phyloP scores from a whole-genome alignment of 2,797 vertebrate species.

The Alauda arvensis region DNA sequence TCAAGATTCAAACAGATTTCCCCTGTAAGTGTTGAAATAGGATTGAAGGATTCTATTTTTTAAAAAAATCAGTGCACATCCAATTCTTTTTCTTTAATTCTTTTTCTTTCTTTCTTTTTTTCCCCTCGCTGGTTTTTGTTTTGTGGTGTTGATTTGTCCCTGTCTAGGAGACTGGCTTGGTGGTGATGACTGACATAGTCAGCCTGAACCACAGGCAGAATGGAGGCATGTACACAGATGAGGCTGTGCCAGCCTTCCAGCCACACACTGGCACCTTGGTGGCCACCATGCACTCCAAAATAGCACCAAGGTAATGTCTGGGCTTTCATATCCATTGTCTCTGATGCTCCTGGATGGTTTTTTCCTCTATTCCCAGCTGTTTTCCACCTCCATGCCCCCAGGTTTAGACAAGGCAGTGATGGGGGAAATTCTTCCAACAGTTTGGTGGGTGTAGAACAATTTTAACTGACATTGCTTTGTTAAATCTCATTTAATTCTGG shows the following conservation, averaged over 20 bases:
- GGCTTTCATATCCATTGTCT: rapidly evolving
- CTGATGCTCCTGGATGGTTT: rapidly evolving
- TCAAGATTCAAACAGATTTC: neutral
- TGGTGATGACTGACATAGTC: constrained; percentile 91
- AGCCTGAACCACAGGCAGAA: constrained; percentile 90
- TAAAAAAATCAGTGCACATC: neutral
- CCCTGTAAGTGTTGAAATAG: neutral
- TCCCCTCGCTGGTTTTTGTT: neutral
- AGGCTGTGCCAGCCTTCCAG: constrained; percentile 89
- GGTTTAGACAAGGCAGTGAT: neutral
- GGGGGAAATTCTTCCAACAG: neutral
- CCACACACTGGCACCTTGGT: constrained; percentile 85
- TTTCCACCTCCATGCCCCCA: neutral
- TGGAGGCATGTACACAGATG: constrained; percentile 89
- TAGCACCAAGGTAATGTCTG: constrained; percentile 72
- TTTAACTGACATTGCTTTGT: neutral
- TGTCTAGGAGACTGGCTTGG: constrained; percentile 86
- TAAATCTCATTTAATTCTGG: neutral
- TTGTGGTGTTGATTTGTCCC: neutral
- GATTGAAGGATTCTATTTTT: neutral
- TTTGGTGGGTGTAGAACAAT: neutral
- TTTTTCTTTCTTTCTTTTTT: neutral
- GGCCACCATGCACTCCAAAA: constrained; percentile 75
- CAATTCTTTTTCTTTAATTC: neutral
- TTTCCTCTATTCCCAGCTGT: neutral